These are phyloP conservation scores for Heliconius eleuchia DNA, from an alignment of 1,140 invertebrate species.

Conservation along the genomic window DNA sequence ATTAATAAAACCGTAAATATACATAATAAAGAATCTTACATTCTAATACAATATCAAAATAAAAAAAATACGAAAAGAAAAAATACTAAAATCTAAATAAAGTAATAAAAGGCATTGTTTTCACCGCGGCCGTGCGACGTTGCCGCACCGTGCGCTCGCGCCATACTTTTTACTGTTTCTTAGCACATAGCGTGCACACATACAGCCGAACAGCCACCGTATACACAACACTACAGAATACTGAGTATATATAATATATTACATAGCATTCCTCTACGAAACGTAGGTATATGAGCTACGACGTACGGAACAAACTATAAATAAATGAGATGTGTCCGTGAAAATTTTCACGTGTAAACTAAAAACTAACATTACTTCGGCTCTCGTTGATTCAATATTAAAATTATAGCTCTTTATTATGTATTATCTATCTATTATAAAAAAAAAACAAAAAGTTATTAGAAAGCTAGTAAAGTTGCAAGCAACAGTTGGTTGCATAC, in stretches of 20 bases:
- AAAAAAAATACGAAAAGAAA: constrained; percentile 23
- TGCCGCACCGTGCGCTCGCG: constrained; percentile 73
- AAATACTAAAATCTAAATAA: constrained; percentile 57
- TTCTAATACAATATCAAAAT: not conserved
- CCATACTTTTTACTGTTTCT: constrained; percentile 81
- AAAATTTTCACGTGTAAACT: constrained; percentile 52
- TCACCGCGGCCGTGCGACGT: constrained; percentile 71
- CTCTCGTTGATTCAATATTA: no score
- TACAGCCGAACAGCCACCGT: constrained; percentile 61
- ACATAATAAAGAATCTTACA: not conserved
- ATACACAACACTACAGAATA: constrained; percentile 53
- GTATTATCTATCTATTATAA: not conserved
- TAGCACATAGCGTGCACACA: constrained; percentile 77
- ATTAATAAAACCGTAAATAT: not conserved
- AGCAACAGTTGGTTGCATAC: constrained; percentile 11
- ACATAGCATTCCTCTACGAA: constrained; percentile 54
- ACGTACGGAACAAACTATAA: constrained; percentile 71
- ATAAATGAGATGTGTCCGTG: constrained; percentile 71
- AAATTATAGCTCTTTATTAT: not conserved
- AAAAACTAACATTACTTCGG: not conserved
- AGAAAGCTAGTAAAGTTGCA: not conserved
- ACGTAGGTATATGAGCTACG: constrained; percentile 73
- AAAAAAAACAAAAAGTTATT: not conserved
- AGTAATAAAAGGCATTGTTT: constrained; percentile 75
- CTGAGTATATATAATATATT: constrained; percentile 56